These are phyloP conservation scores for Thaleichthys pacificus DNA, from an alignment of 2,797 vertebrate genomes.

Conservation along the genomic window DNA sequence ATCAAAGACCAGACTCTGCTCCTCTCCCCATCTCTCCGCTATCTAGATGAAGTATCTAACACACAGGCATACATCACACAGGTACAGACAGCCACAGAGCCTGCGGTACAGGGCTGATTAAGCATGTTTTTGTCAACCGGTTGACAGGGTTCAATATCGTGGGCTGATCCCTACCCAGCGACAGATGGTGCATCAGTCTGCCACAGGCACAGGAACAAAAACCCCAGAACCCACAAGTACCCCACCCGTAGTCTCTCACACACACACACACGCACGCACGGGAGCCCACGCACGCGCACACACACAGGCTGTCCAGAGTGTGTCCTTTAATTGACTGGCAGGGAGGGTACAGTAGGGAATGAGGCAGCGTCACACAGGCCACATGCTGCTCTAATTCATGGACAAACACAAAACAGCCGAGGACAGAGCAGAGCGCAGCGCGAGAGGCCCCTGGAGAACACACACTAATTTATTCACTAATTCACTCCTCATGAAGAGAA, in stretches of 20 bases:
- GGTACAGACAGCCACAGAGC: background rate
- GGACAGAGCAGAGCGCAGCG: background rate
- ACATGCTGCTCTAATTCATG: constrained; percentile 56
- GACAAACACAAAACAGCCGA: constrained; percentile 50
- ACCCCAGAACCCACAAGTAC: background rate
- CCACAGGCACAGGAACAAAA: background rate
- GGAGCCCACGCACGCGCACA: background rate
- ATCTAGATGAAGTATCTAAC: no score
- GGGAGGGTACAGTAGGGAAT: constrained; percentile 50
- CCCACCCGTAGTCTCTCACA: background rate
- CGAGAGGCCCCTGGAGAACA: constrained; percentile 18
- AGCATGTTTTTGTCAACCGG: background rate
- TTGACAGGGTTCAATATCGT: constrained; percentile 9
- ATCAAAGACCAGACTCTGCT: no score
- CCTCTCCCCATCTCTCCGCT: no score
- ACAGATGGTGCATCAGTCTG: constrained; percentile 53
- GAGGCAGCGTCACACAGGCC: constrained; percentile 33
- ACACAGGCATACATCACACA: no score
- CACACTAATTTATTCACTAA: constrained; percentile 51
- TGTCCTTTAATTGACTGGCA: constrained; percentile 53
- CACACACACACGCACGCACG: background rate
- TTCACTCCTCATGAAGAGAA: constrained; percentile 49
- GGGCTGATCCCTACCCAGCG: constrained; percentile 27
- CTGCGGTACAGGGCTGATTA: background rate
- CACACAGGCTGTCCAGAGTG: constrained; percentile 36